Conservation (phyloP, 2,888 invertebrate genomes). For the Cerastoderma edule region DNA sequence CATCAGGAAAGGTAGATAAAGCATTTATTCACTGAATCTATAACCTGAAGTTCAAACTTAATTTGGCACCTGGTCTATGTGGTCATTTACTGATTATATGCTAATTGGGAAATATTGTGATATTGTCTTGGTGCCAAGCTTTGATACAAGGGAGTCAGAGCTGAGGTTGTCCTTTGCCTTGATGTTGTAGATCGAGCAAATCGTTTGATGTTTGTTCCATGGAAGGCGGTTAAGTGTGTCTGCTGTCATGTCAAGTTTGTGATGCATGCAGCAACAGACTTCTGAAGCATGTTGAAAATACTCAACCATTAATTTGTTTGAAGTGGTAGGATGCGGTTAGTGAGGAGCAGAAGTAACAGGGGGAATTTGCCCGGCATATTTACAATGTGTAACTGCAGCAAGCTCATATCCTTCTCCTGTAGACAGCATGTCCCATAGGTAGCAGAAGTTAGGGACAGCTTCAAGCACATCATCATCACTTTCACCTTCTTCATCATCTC, state of each 20-base stretch:
- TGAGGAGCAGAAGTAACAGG: too few species aligned
- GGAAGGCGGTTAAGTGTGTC: not conserved
- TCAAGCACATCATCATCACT: not conserved
- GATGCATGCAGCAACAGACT: not conserved
- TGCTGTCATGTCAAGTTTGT: not conserved
- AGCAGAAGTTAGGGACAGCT: constrained; percentile 7
- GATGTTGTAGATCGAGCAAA: constrained; percentile 10
- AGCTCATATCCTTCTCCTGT: constrained; percentile 4
- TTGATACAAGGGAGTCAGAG: constrained; percentile 23
- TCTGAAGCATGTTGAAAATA: not conserved
- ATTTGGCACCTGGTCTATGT: too few species aligned
- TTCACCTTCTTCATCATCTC: not conserved
- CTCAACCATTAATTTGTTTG: not conserved
- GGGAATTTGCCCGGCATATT: not conserved
- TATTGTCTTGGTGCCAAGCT: too few species aligned
- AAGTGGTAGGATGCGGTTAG: not conserved
- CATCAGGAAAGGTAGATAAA: too few species aligned
- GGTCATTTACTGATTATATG: too few species aligned
- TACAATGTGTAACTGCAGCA: not conserved
- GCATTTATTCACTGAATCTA: too few species aligned
- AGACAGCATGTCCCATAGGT: constrained; percentile 18
- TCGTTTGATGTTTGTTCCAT: not conserved
- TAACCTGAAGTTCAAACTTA: too few species aligned
- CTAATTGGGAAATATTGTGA: too few species aligned
- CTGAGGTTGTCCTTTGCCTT: constrained; percentile 5